phyloP scores from a whole-genome alignment of 2,888 invertebrate species.

The Parascotia fuliginaria region DNA sequence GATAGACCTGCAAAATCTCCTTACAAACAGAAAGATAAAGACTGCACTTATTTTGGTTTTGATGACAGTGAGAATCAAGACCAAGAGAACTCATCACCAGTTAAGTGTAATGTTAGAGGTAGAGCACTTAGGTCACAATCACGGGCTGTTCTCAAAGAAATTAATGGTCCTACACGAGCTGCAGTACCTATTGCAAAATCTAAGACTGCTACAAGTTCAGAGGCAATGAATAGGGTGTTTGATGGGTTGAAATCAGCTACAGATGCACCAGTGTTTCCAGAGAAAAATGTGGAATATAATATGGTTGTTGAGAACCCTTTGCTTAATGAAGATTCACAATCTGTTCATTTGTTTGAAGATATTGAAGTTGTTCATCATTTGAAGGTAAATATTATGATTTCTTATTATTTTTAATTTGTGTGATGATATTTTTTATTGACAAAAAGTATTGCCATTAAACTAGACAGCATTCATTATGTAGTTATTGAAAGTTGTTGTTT shows the following conservation, averaged over 20 bases:
- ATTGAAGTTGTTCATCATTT: constrained; percentile 73
- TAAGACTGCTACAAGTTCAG: constrained; percentile 54
- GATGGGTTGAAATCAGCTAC: constrained; percentile 62
- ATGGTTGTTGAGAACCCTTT: constrained; percentile 47
- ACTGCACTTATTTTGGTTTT: constrained; percentile 77
- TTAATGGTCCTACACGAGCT: constrained; percentile 63
- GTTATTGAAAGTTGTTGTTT: too few species aligned
- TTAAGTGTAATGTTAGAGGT: constrained; percentile 42
- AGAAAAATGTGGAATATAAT: constrained; percentile 44
- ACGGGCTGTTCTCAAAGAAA: constrained; percentile 64
- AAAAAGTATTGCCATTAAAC: too few species aligned
- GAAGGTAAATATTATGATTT: constrained; percentile 58
- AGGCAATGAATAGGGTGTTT: constrained; percentile 60
- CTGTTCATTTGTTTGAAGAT: constrained; percentile 80
- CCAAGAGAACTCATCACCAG: constrained; percentile 73
- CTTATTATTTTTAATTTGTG: neutral
- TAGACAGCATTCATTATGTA: too few species aligned
- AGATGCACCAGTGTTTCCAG: constrained; percentile 61
- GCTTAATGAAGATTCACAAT: constrained; percentile 56
- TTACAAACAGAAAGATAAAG: constrained; percentile 50
- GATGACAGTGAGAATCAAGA: constrained; percentile 71
- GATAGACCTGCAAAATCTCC: constrained; percentile 39
- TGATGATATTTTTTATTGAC: too few species aligned
- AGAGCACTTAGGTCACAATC: constrained; percentile 54
- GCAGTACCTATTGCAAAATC: constrained; percentile 57